These are phyloP conservation scores for Apodemus agrarius DNA, from an alignment of 2,797 vertebrate genomes.

Conservation along the genomic window DNA sequence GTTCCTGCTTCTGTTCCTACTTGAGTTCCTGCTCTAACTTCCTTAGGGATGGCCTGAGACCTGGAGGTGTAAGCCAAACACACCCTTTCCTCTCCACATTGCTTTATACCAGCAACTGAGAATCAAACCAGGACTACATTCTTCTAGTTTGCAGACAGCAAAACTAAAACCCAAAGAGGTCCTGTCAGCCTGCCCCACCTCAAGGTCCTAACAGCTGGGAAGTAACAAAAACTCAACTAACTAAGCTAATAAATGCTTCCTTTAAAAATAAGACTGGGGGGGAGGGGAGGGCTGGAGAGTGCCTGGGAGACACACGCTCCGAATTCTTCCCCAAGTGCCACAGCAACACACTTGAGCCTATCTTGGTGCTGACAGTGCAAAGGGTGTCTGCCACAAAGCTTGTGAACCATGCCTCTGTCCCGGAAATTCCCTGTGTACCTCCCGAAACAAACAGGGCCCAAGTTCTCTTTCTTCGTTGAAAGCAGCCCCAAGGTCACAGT, in stretches of 20 bases:
- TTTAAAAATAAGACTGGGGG: background rate
- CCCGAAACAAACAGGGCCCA: background rate
- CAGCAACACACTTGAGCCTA: slow-evolving; percentile 71
- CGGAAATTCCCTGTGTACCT: slow-evolving; percentile 52
- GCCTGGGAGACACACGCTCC: slow-evolving; percentile 28
- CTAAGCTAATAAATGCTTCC: background rate
- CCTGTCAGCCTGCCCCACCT: fast-evolving
- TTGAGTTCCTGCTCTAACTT: background rate
- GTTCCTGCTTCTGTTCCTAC: background rate
- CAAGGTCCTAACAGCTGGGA: background rate
- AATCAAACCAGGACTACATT: background rate
- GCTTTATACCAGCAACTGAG: background rate
- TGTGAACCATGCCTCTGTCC: fast-evolving
- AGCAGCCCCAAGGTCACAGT: slow-evolving; percentile 66
- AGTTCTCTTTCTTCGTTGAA: slow-evolving; percentile 38
- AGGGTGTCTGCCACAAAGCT: slow-evolving; percentile 46
- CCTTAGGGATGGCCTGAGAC: background rate
- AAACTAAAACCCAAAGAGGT: background rate
- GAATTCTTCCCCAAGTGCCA: slow-evolving; percentile 72
- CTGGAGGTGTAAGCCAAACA: background rate
- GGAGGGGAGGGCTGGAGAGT: background rate
- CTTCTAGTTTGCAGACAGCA: background rate
- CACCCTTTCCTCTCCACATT: background rate
- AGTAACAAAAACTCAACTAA: background rate
- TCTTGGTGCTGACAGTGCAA: slow-evolving; percentile 75